Base-by-base conservation (phyloP, 2,113 vertebrate genomes). In the Mormyrus iriodes region DNA sequence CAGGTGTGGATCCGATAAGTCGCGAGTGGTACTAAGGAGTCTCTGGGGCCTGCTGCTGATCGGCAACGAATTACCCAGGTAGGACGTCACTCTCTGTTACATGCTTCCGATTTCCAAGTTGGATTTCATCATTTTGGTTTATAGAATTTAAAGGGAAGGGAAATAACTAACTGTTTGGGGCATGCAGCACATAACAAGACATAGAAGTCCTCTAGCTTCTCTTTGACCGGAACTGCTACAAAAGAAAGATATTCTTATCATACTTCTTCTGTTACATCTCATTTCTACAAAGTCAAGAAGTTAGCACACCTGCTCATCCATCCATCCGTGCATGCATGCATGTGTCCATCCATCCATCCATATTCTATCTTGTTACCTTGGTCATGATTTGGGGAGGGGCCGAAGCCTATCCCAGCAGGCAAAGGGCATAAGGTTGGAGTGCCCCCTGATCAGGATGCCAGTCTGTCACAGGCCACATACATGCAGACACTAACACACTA, bases 1-100 rank as follows among this genome's bases (percentile, higher is more conserved):
- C 79, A 46, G n/a, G 42, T 87, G 84, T 1, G 65, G 73, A 88
- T 88, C 76, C 83, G 58, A n/a, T 52, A 19, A 69, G 55, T 76
- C 53, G 12, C 46, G 17, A 87, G 19, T 0, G 86, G 65, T 5
- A 65, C 55, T 53, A 44, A 39, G 31, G 31, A n/a, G 12, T 7
- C 53, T 51, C 85, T 24, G 39, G 4, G 17, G 49, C 42, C 39
- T 21, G 27, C 85, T 52, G n/a, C 49, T 19, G 51, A 35, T 3
- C 7, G 27, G 49, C 51, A 21, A 55, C 15, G 19, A 35, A 42
- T 31, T 31, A 31, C 13, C 73, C 31, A 79, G 73, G 31, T 79
- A 42, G 35, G 73, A 42, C 73, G 0, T 79, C 73, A 19, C 73
- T 79, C 73, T 42, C 31, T 10, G 12, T 35, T 79, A 79, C 73